Evolutionary conservation across 2,113 vertebrate species (phyloP), one percentile per base, ranked within the genome.

Genomic region (Emydura subglobosa): DNA sequence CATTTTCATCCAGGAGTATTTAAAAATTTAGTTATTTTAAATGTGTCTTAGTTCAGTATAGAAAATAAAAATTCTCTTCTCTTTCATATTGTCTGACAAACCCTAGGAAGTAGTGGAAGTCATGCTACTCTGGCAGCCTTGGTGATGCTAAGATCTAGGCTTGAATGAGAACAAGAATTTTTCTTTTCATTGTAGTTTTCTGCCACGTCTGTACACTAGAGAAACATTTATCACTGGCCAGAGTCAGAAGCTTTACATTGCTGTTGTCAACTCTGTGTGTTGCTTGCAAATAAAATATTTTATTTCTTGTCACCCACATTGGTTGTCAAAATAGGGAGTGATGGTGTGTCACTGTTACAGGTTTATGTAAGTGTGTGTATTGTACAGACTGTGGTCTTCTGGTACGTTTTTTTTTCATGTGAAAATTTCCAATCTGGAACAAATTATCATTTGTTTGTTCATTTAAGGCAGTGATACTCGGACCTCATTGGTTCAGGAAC

Each of bases 21-120:
- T 85, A 72, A 82, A 92, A 8, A 54, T 91, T 17, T 85, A 50
- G 44, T 86, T 96, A 11, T 91, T 93, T 91, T 78, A 42, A 7
- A 24, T 12, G 5, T 39, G 10, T 91, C 39, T 88, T 74, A 10
- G 3, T 85, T 93, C 47, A 29, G 10, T 84, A 10, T 85, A 25
- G 42, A 93, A 88, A 47, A 47, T 0, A 0, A 44, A 34, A 84
- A 3, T 78, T 91, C 29, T 94, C 25, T 29, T 55, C 29, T 94
- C 27, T 29, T 55, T 86, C 74, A 6, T 72, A 57, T 84, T 95
- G 94, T 21, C 74, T 6, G 29, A 11, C 22, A 25, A 2, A 1
- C 19, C 39, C 29, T 95, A 31, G 50, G 59, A 42, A 87, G 34
- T 14, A 54, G 65, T 81, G n/a, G 14, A 4, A 44, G 4, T 42